Evolutionary conservation across 2,888 invertebrate genomes (phyloP), one percentile per base, ranked within the genome.

Genomic region (Drosophila nigricruria): DNA sequence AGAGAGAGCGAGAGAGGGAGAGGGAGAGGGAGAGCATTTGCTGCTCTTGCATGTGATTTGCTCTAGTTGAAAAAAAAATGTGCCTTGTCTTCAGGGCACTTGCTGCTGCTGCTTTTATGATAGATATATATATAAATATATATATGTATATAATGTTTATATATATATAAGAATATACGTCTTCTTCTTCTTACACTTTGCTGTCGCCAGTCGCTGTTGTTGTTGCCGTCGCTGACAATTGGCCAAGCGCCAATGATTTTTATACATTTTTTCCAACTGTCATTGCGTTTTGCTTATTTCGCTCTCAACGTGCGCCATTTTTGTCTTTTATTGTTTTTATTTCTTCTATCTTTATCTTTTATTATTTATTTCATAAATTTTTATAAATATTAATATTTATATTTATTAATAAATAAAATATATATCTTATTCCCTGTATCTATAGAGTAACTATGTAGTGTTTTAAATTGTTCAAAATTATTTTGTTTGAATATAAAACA

Each of bases 191-290:
- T 57, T 40, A 43, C 50, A 67, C 66, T 67, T 59, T 65, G 78
- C 74, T 79, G 73, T 77, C 74, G 58, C 66, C 73, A 72, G 38
- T 59, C 52, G 49, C 47, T 69, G 58, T 57, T 77, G 61, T 52
- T 76, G 61, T 32, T 80, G 70, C 45, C 74, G 54, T 12, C 64
- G 69, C 68, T 69, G 83, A 89, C 89, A 82, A 84, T 89, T 84
- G 84, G 84, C 84, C 65, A 79, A 89, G 85, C 82, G 84, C 84
- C 84, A 84, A 84, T 88, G 70, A 84, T 82, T 84, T 84, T 81
- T 66, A 75, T 82, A 74, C 69, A 64, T 70, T 63, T 57, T 60
- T 32, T n/a, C n/a, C 73, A 60, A 77, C 71, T 77, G 54, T 81
- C 74, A 63, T 73, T 70, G 25, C 49, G 57, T 70, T 58, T 40